These are phyloP conservation scores for Clarias fuscus DNA, from an alignment of 2,797 vertebrate genomes.

Conservation along the genomic window DNA sequence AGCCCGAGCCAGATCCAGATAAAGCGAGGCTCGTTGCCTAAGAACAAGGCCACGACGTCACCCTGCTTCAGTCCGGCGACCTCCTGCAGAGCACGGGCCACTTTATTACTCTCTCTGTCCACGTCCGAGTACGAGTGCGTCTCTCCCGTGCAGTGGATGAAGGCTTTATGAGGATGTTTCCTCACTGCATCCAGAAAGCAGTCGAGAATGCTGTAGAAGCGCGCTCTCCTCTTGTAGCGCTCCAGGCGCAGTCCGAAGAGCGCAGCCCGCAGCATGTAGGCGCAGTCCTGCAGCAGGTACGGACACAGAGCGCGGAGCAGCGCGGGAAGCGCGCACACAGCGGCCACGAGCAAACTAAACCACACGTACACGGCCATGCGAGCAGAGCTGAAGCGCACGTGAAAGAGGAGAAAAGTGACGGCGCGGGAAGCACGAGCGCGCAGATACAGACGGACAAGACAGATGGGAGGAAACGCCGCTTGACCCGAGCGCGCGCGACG, in stretches of 20 bases:
- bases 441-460: neutral
- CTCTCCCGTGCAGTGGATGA: slow-evolving; percentile 74
- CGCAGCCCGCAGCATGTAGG: slow-evolving; percentile 57
- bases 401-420: neutral
- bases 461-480: neutral
- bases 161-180: slow-evolving; percentile 70
- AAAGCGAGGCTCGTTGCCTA: slow-evolving; percentile 80
- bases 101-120: slow-evolving; percentile 79
- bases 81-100: slow-evolving; percentile 75
- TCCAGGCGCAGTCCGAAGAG: slow-evolving; percentile 47
- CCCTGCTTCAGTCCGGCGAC: slow-evolving; percentile 74
- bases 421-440: too few relatives aligned
- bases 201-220: slow-evolving; percentile 75
- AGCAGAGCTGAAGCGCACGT: neutral
- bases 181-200: slow-evolving; percentile 68
- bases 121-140: slow-evolving; percentile 72
- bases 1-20: slow-evolving; percentile 84
- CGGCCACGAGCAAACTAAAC: slow-evolving; percentile 57
- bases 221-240: slow-evolving; percentile 60
- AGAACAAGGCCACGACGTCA: slow-evolving; percentile 79
- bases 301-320: slow-evolving; percentile 61
- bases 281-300: slow-evolving; percentile 62
- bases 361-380: slow-evolving; percentile 64
- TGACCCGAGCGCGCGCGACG: too few relatives aligned
- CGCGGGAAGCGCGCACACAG: slow-evolving; percentile 60